Evolutionary conservation across 2,113 vertebrate genomes (phyloP).

Genomic region (Nibea coibor): DNA sequence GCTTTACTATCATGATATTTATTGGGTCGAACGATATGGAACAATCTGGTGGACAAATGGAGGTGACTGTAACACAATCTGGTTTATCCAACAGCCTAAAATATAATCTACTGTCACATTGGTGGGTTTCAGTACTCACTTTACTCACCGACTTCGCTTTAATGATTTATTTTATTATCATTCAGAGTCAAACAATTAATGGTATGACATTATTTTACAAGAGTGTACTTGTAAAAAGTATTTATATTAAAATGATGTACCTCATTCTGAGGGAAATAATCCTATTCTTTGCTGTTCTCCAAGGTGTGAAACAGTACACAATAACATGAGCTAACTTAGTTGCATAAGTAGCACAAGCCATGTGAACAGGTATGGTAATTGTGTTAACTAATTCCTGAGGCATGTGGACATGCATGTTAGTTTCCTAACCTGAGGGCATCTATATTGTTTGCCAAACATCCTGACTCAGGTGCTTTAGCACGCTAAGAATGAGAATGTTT

Average conservation of each 20-base stretch:
- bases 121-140: no score
- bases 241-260: not conserved
- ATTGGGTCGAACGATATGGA: not conserved
- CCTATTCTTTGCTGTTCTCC: not conserved
- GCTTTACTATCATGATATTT: constrained; percentile 32
- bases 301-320: not conserved
- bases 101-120: no score
- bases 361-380: not conserved
- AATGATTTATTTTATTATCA: not conserved
- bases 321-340: not conserved
- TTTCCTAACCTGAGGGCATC: constrained; percentile 4
- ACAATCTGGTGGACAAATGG: not conserved
- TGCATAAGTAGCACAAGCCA: not conserved
- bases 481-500: not conserved
- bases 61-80: not conserved
- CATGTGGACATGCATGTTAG: constrained; percentile 14
- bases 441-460: constrained; percentile 10
- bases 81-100: no score
- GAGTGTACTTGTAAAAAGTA: not conserved
- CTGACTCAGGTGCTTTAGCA: not conserved
- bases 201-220: not conserved
- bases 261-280: not conserved
- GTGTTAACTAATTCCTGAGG: constrained; percentile 4
- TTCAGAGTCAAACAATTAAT: not conserved
- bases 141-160: not conserved